Evolutionary conservation across 2,113 vertebrate genomes (phyloP), one percentile per base, ranked within the genome.

Genomic region (Semnopithecus entellus): DNA sequence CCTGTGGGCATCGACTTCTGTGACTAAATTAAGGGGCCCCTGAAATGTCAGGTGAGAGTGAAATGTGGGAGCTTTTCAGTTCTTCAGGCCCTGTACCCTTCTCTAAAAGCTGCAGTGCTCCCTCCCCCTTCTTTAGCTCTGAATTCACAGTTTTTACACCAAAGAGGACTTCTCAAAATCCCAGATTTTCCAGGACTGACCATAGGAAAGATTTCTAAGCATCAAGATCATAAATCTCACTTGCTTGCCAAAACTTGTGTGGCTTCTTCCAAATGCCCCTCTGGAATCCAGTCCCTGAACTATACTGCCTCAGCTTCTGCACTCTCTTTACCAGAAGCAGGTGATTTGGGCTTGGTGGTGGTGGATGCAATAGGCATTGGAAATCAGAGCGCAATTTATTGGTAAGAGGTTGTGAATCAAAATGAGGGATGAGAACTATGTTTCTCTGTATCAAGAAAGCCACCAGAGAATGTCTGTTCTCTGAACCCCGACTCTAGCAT

Each of bases 251-350:
- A 96, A 88, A 59, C 78, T 96, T 96, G 68, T 90, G 73, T 97
- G 70, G 82, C 40, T 92, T 94, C 96, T 96, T 66, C 38, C 14
- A 86, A 97, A 97, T 95, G 96, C 91, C 68, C 52, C 98, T 97
- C 94, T 97, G 96, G 89, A 98, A 95, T 95, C 90, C 96, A 98
- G 95, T 94, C 96, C 97, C 97, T 90, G 91, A 78, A 92, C 92
- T 93, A 84, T 96, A 97, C 97, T 97, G 84, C 84, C 93, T 83
- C 80, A 97, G 94, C 76, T 80, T 97, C 72, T 50, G 80, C 94
- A 94, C 92, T 95, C 97, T 88, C 95, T 98, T 97, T 97, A 92
- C 97, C 96, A 98, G 93, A 89, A 98, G 82, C 93, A 98, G 97
- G 97, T 98, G 96, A 98, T 98, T 98, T 98, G 85, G 94, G 82